Base-by-base conservation (phyloP, 2,113 vertebrate genomes). In the Cichladusa arquata region DNA sequence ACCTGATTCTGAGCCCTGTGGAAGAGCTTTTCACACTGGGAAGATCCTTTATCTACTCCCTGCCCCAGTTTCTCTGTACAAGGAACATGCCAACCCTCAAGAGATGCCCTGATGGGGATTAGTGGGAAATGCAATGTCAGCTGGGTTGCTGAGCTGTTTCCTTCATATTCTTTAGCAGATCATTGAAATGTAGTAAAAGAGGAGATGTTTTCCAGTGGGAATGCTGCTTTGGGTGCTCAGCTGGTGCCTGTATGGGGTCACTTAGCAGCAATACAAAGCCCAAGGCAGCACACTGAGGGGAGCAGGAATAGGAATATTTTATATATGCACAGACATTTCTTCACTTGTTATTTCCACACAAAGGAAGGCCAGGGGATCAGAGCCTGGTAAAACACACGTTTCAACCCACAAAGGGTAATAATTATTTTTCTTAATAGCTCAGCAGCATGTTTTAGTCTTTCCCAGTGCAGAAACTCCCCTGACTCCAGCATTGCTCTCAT, bases 341-440 rank as follows among this genome's bases (percentile, higher is more conserved):
- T 26, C 16, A 4, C n/a, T 57, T 0, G 0, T 69, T 65, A 34
- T 29, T 86, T 64, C 64, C 72, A n/a, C 2, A 8, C 0, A 0
- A 70, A 54, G 34, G 36, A 84, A 51, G 48, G 36, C 50, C 29
- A 24, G 26, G 6, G 17, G 19, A 20, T 34, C 54, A 5, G 4
- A 48, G 28, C 15, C 44, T 50, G 69, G 26, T 44, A 29, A 60
- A 79, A 48, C 17, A 79, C 61, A 25, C 0, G 0, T 91, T 84
- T 71, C 64, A 67, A 44, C 3, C 0, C 31, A 40, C 45, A 53
- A 66, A 76, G 34, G 58, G 78, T 91, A 82, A 72, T 36, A 11
- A 28, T 71, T 58, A 15, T 72, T 84, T 82, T 50, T 80, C 50
- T 70, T 53, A 25, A 17, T 70, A 33, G 26, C 54, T 85, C 70